Conservation (phyloP, 2,113 vertebrate species). For the Varanus komodoensis region DNA sequence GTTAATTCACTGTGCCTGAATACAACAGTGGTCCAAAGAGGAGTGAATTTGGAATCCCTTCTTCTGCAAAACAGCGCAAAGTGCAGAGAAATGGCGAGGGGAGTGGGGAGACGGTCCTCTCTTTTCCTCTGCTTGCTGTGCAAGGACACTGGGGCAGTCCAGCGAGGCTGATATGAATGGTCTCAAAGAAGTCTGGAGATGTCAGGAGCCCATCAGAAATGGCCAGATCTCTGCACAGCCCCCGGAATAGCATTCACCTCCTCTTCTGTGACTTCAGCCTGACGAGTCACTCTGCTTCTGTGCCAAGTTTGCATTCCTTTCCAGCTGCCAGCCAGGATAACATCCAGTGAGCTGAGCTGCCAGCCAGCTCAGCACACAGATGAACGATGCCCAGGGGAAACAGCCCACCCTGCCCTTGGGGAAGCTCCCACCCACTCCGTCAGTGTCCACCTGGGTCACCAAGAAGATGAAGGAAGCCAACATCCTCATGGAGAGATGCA, state of each 20-base stretch:
- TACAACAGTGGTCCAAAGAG: background rate
- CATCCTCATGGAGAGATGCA: background rate
- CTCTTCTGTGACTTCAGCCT: conserved; percentile 1
- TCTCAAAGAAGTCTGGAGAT: background rate
- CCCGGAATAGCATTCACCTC: background rate
- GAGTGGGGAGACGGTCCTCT: background rate
- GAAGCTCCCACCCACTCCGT: conserved; percentile 32
- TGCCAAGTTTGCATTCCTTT: conserved; percentile 67
- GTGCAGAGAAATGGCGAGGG: background rate
- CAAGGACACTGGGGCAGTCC: background rate
- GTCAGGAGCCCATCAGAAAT: background rate
- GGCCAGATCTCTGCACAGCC: background rate
- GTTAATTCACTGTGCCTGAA: background rate
- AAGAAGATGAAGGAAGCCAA: background rate
- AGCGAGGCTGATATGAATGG: background rate
- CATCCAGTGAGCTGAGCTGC: conserved; percentile 8
- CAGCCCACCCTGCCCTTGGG: conserved; percentile 65
- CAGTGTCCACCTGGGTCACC: conserved; percentile 4
- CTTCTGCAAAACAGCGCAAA: background rate
- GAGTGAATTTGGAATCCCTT: background rate
- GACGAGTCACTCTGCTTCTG: conserved; percentile 27
- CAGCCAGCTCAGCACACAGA: conserved; percentile 45
- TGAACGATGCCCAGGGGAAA: conserved; percentile 63
- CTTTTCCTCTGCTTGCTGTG: background rate
- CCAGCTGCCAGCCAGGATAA: conserved; percentile 43